Percentiles rank a stretch among this genome's conserved stretches.
Evolutionary conservation across 2,797 vertebrate genomes (phyloP).

Genomic region (Scyliorhinus canicula): DNA sequence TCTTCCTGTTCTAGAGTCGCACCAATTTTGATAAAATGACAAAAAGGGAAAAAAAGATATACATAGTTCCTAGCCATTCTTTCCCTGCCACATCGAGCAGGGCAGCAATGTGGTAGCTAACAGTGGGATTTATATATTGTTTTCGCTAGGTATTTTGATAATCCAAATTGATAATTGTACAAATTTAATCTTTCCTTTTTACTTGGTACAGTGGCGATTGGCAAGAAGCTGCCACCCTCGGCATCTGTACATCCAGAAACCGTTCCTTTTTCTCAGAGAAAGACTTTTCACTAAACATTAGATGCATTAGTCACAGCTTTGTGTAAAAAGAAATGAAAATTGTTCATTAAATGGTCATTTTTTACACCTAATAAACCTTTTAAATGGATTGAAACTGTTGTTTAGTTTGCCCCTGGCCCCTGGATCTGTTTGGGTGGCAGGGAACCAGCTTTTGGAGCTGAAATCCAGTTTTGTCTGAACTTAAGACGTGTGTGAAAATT

Average conservation of each 20-base stretch:
- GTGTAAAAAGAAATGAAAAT: constrained; percentile 71
- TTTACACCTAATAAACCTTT: constrained; percentile 92
- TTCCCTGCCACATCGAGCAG: background rate
- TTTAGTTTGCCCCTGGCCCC: background rate
- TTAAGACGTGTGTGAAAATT: no score
- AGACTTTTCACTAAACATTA: constrained; percentile 83
- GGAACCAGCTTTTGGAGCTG: background rate
- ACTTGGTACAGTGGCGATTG: constrained; percentile 69
- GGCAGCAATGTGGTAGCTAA: constrained; percentile 58
- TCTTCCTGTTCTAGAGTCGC: constrained; percentile 63
- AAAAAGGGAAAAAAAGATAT: constrained; percentile 60
- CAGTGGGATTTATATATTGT: constrained; percentile 77
- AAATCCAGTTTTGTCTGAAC: background rate
- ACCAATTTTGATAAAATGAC: constrained; percentile 60
- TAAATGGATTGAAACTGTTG: constrained; percentile 9
- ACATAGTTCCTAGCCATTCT: constrained; percentile 68
- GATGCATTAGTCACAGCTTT: constrained; percentile 84
- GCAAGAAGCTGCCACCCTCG: background rate
- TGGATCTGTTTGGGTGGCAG: background rate
- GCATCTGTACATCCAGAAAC: constrained; percentile 1
- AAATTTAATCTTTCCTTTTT: constrained; percentile 86
- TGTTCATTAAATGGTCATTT: constrained; percentile 80
- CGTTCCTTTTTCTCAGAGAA: constrained; percentile 12
- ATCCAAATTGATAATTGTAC: constrained; percentile 80
- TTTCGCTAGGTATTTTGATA: constrained; percentile 75